Evolutionary conservation across 2,113 vertebrate genomes (phyloP), one percentile per base, ranked within the genome.

Genomic region (Ctenodactylus gundi): DNA sequence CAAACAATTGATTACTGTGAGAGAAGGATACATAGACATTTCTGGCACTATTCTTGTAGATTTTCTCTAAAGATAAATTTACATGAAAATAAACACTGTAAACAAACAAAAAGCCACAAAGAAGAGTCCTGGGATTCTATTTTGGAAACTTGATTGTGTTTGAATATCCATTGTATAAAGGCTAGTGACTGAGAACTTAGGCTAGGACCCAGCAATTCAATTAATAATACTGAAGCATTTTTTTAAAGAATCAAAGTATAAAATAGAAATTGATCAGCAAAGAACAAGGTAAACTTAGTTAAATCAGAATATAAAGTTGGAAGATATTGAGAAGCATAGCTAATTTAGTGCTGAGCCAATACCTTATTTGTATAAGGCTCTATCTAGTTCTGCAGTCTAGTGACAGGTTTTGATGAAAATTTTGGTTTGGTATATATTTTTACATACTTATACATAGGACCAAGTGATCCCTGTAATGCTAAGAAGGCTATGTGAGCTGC

Each of bases 81-180:
- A 46, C 46, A 91, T 34, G 11, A 78, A 94, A 91, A 84, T 65
- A 60, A 94, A 60, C 25, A 93, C 36, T 55, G 57, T n/a, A 91
- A 46, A 44, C 51, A 80, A 85, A 46, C 39, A 80, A 44, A 85
- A 60, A n/a, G 7, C 17, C 12, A 77, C 11, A 60, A 0, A 21
- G 15, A 85, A 53, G 15, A 49, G 44, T 44, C 6, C 27, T 82
- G 23, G 5, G 15, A 92, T 89, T 70, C 9, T 25, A 27, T 89
- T 27, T 57, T 65, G 55, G 23, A 11, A 18, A 6, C 3, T 23
- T 82, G 21, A 83, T 55, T 84, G 27, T 7, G 70, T 88, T 94
- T 64, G 29, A 87, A 77, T 36, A 87, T 77, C 44, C 20, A 20
- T 6, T 62, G 14, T 27, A 44, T n/a, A 44, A 85, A 85, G 15